phyloP scores from a whole-genome alignment of 1,140 invertebrate species.

The Pantala flavescens region DNA sequence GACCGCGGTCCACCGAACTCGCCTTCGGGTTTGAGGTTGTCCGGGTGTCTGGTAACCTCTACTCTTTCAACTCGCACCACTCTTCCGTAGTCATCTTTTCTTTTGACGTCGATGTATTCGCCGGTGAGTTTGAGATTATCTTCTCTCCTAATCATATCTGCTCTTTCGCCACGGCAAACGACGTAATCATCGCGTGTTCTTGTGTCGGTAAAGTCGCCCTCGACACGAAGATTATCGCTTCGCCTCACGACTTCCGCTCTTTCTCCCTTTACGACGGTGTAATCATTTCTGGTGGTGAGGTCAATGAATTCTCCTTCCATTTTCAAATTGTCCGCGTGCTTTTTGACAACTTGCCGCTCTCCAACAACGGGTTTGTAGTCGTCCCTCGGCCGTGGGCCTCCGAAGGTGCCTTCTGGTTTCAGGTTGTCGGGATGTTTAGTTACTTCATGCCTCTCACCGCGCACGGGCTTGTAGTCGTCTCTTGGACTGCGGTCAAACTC shows the following conservation, averaged over 20 bases:
- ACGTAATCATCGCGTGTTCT: conserved; percentile 36
- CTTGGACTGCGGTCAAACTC: conserved; percentile 36
- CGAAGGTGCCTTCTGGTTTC: conserved; percentile 41
- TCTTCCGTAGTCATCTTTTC: conserved; percentile 22
- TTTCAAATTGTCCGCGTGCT: conserved; percentile 30
- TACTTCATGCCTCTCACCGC: conserved; percentile 34
- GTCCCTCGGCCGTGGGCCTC: conserved; percentile 21
- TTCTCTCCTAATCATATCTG: conserved; percentile 19
- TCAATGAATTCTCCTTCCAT: conserved; percentile 35
- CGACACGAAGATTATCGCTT: conserved; percentile 52
- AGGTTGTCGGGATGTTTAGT: conserved; percentile 41
- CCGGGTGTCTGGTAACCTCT: conserved; percentile 27
- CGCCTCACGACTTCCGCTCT: conserved; percentile 40
- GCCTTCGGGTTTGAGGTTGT: conserved; percentile 31
- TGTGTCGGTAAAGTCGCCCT: conserved; percentile 44
- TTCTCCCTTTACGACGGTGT: conserved; percentile 26
- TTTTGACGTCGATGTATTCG: conserved; percentile 18
- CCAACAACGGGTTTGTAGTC: conserved; percentile 35
- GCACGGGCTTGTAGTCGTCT: conserved; percentile 42
- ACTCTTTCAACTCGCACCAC: conserved; percentile 36
- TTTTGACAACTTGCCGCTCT: conserved; percentile 42
- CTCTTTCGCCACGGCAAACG: conserved; percentile 23
- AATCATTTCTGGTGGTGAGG: background rate
- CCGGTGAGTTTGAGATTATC: conserved; percentile 38
- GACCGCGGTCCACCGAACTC: conserved; percentile 32